phyloP scores from a whole-genome alignment of 1,140 invertebrate species.

The Heliconius hewitsoni region DNA sequence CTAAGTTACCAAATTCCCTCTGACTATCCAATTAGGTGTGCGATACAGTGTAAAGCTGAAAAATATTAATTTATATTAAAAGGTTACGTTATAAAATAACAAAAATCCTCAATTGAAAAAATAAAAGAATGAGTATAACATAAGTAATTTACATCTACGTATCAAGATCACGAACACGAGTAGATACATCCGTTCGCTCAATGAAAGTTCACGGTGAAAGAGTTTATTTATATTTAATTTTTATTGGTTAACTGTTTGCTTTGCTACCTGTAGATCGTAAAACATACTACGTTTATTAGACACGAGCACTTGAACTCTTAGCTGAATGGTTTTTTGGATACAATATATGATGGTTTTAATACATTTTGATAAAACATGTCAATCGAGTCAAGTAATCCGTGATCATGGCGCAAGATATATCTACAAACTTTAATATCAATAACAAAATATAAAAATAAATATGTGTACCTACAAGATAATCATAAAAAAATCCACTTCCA shows the following conservation, averaged over 20 bases:
- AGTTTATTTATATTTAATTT: constrained; percentile 10
- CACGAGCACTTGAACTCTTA: too few relatives aligned
- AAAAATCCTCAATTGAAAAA: background rate
- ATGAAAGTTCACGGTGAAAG: constrained; percentile 1
- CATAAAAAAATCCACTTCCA: too few relatives aligned
- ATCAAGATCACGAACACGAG: background rate
- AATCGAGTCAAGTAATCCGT: too few relatives aligned
- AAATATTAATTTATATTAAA: background rate
- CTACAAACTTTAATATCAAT: too few relatives aligned
- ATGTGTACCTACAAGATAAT: too few relatives aligned
- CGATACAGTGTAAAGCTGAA: background rate
- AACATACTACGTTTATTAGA: background rate
- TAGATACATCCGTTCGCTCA: background rate
- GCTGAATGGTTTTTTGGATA: too few relatives aligned
- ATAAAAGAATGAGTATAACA: background rate
- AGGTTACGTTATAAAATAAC: background rate
- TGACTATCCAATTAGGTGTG: too few relatives aligned
- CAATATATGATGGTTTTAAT: too few relatives aligned
- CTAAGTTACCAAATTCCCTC: too few relatives aligned
- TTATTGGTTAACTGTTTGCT: background rate
- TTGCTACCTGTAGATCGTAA: background rate
- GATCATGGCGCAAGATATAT: too few relatives aligned
- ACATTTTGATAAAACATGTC: too few relatives aligned
- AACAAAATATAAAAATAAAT: background rate
- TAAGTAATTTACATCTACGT: constrained; percentile 20